A percentile compares a stretch with the other conserved stretches of the same genome.
These are phyloP conservation scores for Eretmodus cyanostictus DNA, from an alignment of 2,113 vertebrate species.

Conservation along the genomic window DNA sequence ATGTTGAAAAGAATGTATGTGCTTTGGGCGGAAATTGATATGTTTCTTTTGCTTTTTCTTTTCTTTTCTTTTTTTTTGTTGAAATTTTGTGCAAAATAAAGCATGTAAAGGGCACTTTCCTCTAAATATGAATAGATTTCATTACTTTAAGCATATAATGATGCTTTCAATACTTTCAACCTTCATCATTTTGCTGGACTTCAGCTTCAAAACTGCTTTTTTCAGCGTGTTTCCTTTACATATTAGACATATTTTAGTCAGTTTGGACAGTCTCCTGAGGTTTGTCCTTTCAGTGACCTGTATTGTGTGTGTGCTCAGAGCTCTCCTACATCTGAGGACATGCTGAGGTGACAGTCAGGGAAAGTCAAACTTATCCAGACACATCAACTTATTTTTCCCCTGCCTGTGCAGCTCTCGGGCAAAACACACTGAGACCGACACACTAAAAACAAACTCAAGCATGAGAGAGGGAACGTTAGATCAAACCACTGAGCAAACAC, in stretches of 20 bases:
- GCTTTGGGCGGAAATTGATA: neutral
- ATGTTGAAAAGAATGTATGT: neutral
- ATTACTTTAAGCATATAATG: rapidly evolving
- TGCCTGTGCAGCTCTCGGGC: neutral
- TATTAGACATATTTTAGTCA: neutral
- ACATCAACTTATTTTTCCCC: neutral
- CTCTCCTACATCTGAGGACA: neutral
- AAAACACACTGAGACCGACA: neutral
- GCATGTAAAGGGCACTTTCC: neutral
- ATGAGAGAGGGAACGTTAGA: neutral
- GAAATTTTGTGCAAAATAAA: neutral
- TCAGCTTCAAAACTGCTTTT: neutral
- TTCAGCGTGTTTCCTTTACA: neutral
- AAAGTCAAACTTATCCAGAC: conserved; percentile 6
- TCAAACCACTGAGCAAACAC: neutral
- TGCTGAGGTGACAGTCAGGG: neutral
- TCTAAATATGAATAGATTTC: neutral
- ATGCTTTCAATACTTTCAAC: neutral
- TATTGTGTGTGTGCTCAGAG: neutral
- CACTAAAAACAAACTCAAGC: neutral
- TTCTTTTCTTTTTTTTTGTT: neutral
- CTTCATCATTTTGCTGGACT: neutral
- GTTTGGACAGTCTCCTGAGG: neutral
- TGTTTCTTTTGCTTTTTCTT: neutral
- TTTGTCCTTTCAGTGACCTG: conserved; percentile 1